Percentiles rank a stretch among this genome's conserved stretches.
Evolutionary conservation across 2,113 vertebrate species (phyloP).

Genomic region (Myiozetetes cayanensis): DNA sequence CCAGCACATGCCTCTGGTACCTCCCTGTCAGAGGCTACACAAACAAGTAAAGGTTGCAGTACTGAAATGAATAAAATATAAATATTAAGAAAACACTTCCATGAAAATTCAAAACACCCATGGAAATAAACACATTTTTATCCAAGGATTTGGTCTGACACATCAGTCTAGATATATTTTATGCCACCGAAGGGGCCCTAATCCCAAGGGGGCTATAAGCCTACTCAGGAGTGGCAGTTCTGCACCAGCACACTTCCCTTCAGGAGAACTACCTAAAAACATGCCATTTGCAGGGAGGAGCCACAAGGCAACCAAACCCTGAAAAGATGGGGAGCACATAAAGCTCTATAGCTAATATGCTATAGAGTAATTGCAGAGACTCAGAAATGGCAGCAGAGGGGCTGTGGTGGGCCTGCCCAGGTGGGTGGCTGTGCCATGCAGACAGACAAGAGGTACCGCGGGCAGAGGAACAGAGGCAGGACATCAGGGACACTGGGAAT

Average conservation of each 20-base stretch:
- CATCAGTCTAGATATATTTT: background rate
- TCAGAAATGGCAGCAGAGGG: background rate
- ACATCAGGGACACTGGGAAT: background rate
- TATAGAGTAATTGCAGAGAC: background rate
- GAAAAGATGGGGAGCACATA: background rate
- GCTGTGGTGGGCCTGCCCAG: background rate
- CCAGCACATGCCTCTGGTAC: background rate
- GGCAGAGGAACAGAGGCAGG: fast-evolving
- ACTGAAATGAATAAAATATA: background rate
- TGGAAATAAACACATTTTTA: background rate
- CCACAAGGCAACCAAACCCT: background rate
- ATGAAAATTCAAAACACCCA: background rate
- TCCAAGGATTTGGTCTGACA: background rate
- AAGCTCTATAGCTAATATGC: background rate
- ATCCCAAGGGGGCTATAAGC: background rate
- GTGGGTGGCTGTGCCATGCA: fast-evolving
- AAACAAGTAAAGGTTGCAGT: background rate
- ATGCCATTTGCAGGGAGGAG: background rate
- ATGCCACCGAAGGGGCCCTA: background rate
- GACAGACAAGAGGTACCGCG: background rate
- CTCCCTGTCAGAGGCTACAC: background rate
- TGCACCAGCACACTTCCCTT: background rate
- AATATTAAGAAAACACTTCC: background rate
- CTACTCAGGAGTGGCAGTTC: background rate
- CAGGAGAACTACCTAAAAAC: background rate